Percentiles rank a stretch among this genome's conserved stretches.
phyloP scores from a whole-genome alignment of 1,140 invertebrate genomes.

The Drosophila pseudoananassae region DNA sequence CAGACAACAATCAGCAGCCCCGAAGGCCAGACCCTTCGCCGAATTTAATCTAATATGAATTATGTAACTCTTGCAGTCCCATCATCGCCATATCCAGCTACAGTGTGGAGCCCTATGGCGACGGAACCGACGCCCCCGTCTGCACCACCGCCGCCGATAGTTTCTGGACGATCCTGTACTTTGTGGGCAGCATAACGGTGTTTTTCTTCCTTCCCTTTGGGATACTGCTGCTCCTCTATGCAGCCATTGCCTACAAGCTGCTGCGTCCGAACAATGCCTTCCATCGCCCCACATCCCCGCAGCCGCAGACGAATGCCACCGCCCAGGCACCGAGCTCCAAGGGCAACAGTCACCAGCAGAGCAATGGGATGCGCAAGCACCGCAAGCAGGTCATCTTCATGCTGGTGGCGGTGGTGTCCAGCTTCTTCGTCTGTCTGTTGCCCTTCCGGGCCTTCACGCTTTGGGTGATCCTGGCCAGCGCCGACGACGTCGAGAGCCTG shows the following conservation, averaged over 20 bases:
- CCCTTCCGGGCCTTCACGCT: slow-evolving; percentile 94
- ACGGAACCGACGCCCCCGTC: slow-evolving; percentile 88
- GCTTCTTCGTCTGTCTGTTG: slow-evolving; percentile 95
- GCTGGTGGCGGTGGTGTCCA: slow-evolving; percentile 94
- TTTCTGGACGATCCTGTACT: slow-evolving; percentile 91
- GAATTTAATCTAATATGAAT: slow-evolving; percentile 11
- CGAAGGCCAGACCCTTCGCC: slow-evolving; percentile 1
- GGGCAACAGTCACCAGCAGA: slow-evolving; percentile 74
- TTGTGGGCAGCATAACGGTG: slow-evolving; percentile 90
- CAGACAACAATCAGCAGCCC: slow-evolving; percentile 47
- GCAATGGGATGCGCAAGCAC: slow-evolving; percentile 85
- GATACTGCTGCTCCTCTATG: slow-evolving; percentile 92
- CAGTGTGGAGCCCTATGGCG: slow-evolving; percentile 88
- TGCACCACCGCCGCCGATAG: slow-evolving; percentile 90
- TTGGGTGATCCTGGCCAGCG: slow-evolving; percentile 91
- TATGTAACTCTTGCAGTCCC: slow-evolving; percentile 87
- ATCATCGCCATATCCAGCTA: slow-evolving; percentile 91
- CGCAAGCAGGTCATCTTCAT: slow-evolving; percentile 93
- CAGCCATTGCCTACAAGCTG: slow-evolving; percentile 91
- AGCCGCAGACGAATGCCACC: slow-evolving; percentile 49
- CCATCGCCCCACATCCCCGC: slow-evolving; percentile 83
- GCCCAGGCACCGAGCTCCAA: slow-evolving; percentile 36
- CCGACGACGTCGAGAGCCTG: slow-evolving; percentile 87
- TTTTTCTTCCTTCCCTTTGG: slow-evolving; percentile 94
- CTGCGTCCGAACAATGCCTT: slow-evolving; percentile 85